These are phyloP conservation scores for Rhogogaster chlorosoma DNA, from an alignment of 2,888 invertebrate genomes.

Conservation along the genomic window DNA sequence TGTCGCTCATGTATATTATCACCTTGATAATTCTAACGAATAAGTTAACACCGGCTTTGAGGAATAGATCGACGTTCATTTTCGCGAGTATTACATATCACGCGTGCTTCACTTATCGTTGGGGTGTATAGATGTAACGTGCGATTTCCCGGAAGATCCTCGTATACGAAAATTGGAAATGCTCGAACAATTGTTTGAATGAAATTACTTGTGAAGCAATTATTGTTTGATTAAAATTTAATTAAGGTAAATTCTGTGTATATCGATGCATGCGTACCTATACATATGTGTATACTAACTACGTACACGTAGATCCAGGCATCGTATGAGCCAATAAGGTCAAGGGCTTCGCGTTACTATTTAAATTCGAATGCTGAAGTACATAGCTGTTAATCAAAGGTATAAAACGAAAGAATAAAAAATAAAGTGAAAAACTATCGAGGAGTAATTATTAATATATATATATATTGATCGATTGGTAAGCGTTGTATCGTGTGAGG, in stretches of 20 bases:
- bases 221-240: constrained; percentile 20
- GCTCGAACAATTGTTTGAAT: not conserved
- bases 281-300: not conserved
- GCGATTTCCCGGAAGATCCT: constrained; percentile 6
- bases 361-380: not conserved
- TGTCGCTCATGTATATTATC: not conserved
- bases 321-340: constrained; percentile 43
- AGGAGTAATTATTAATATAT: constrained; percentile 48
- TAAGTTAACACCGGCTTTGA: not conserved
- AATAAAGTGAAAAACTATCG: constrained; percentile 26
- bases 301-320: not conserved
- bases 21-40: not conserved
- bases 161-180: not conserved
- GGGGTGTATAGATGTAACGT: not conserved
- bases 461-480: constrained; percentile 54
- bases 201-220: not conserved
- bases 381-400: constrained; percentile 53
- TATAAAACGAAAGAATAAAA: constrained; percentile 41
- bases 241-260: not conserved
- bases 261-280: not conserved
- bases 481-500: constrained; percentile 47
- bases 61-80: not conserved
- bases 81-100: constrained; percentile 19
- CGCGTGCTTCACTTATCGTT: too few species aligned
- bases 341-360: constrained; percentile 19